Evolutionary conservation across 2,888 invertebrate genomes (phyloP), one percentile per base, ranked within the genome.

Genomic region (Temnothorax ravouxi): DNA sequence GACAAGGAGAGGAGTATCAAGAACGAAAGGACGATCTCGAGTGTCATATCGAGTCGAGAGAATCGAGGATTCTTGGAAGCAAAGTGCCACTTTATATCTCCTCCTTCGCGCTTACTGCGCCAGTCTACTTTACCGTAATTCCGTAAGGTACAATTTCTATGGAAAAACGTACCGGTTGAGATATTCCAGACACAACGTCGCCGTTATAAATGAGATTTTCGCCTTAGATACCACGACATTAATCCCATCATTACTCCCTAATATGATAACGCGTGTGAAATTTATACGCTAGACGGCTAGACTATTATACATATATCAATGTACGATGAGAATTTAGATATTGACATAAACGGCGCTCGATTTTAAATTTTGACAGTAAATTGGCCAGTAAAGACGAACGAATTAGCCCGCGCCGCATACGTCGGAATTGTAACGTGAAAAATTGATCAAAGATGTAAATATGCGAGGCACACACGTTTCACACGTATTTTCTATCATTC

Each of bases 41-140:
- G 91, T 91, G 91, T 91, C 89, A 89, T 91, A 88, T 90, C 89
- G 90, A 88, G 90, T 90, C 88, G 91, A 91, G 89, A 90, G 89
- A 91, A 91, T 91, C 89, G 89, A 91, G 91, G 88, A 91, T 91
- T 91, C 90, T 91, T 84, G 74, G 88, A 90, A 82, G 90, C 87
- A 89, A 91, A 91, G 90, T 86, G 90, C 90, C 90, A 88, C 91
- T 90, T 89, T 90, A 90, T 91, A 91, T 90, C 87, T 87, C 79
- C 87, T 84, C 77, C 79, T 77, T 86, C 83, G 74, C 86, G 86
- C 86, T 85, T 77, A 67, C 86, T 84, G 85, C 88, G 85, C 88
- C 88, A 84, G 86, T 86, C 86, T 82, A 85, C 88, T 86, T 84
- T 83, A 66, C 83, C 85, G 88, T 85, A 87, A 91, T 91, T 91